Evolutionary conservation across 2,888 invertebrate species (phyloP), one percentile per base, ranked within the genome.

Genomic region (Theodoxus fluviatilis): DNA sequence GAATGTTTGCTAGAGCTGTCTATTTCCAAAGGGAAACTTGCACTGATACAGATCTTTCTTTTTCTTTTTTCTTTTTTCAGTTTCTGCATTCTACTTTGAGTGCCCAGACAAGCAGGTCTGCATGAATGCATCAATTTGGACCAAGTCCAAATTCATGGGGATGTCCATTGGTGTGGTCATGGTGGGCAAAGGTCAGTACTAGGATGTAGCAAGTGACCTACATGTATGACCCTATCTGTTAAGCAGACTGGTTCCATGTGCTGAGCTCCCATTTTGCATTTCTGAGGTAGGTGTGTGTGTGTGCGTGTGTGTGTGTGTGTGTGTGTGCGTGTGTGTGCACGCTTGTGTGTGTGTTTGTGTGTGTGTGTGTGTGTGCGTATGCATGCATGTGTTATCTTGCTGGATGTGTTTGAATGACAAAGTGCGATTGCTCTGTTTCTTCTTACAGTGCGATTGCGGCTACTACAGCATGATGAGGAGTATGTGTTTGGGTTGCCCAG

Each of bases 71-170:
- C 68, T 43, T 72, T 12, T 79, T 80, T 71, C 81, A 88, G 88
- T 89, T 40, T 87, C 89, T 67, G 89, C 89, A n/a, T 88, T 89
- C 79, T 88, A 88, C 79, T 87, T 89, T 76, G 88, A 89, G 74
- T 88, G 88, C 76, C 87, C 87, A 3, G 83, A 86, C 66, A 87
- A 87, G 75, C 82, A 86, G 70, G 82, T 89, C 38, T 85, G 81
- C 75, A 80, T 89, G 80, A 88, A 88, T 79, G 88, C 87, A 15
- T 87, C 87, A 33, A 85, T 89, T 66, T 88, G 86, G 82, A 88
- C 89, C 38, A 88, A 88, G 76, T 88, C 89, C n/a, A 88, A 88
- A 77, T 89, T 89, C 80, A 87, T 88, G 86, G 89, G 89, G 22
- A 89, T 88, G 87, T 88, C 89, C 40, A 87, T 89, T 73, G 88